These are phyloP conservation scores for Tenthredo livida DNA, from an alignment of 2,888 invertebrate species.

Conservation along the genomic window DNA sequence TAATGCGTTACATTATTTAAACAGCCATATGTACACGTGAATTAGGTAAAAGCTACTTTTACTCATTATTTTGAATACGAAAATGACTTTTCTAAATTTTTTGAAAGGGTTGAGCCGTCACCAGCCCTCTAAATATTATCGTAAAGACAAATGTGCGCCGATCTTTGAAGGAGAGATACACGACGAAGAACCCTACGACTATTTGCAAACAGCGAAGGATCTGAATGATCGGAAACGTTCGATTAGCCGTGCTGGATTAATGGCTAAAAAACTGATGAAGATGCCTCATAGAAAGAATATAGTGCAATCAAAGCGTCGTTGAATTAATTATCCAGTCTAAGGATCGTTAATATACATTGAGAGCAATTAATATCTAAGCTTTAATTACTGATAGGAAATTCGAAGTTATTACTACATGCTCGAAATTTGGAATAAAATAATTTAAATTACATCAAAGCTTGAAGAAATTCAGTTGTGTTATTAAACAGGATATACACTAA, in stretches of 20 bases:
- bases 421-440: not conserved
- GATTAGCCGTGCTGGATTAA: slow-evolving; percentile 25
- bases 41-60: not conserved
- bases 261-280: slow-evolving; percentile 33
- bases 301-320: slow-evolving; percentile 31
- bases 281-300: slow-evolving; percentile 45
- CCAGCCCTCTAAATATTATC: slow-evolving; percentile 14
- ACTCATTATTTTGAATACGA: not conserved
- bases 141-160: slow-evolving; percentile 36
- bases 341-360: not conserved
- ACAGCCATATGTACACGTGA: not conserved
- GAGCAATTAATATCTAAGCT: not conserved
- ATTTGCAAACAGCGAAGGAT: slow-evolving; percentile 38
- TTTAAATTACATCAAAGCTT: not conserved
- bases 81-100: not conserved
- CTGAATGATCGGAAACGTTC: slow-evolving; percentile 25
- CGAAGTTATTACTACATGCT: not conserved
- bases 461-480: not conserved
- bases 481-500: not conserved
- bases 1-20: not conserved
- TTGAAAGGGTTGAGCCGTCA: not conserved
- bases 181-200: slow-evolving; percentile 52
- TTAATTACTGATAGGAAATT: slow-evolving; percentile 12
- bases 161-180: slow-evolving; percentile 49
- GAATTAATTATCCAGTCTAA: not conserved